Evolutionary conservation across 2,113 vertebrate genomes (phyloP).

Genomic region (Pelecanus crispus): DNA sequence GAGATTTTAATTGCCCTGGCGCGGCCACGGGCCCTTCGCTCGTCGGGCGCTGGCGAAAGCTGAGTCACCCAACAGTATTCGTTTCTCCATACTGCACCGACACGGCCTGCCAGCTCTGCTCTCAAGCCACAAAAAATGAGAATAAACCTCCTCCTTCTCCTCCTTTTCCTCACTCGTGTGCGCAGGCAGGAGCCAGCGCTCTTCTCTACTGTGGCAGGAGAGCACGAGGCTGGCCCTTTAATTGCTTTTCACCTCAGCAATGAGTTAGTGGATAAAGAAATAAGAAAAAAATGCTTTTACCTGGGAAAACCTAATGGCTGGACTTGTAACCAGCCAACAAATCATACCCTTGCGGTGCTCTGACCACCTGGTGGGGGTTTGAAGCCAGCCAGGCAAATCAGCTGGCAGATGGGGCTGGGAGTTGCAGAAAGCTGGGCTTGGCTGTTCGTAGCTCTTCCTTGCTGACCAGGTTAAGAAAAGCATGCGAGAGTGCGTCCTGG

Average conservation of each 20-base stretch:
- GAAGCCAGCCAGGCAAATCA: background rate
- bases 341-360: rapidly evolving
- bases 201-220: background rate
- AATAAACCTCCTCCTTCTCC: background rate
- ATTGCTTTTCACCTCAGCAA: background rate
- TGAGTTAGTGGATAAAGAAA: background rate
- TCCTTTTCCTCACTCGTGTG: background rate
- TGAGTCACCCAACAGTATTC: too few relatives aligned
- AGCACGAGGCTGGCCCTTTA: rapidly evolving
- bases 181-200: background rate
- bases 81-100: background rate
- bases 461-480: background rate
- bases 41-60: background rate
- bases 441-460: background rate
- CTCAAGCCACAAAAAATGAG: background rate
- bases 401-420: background rate
- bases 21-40: background rate
- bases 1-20: background rate
- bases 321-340: background rate
- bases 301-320: background rate
- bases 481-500: rapidly evolving
- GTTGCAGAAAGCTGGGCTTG: background rate
- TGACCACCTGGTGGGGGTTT: background rate
- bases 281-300: background rate
- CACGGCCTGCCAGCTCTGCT: background rate